Evolutionary conservation across 2,888 invertebrate species (phyloP), one percentile per base, ranked within the genome.

Genomic region (Cephus pygmeus): DNA sequence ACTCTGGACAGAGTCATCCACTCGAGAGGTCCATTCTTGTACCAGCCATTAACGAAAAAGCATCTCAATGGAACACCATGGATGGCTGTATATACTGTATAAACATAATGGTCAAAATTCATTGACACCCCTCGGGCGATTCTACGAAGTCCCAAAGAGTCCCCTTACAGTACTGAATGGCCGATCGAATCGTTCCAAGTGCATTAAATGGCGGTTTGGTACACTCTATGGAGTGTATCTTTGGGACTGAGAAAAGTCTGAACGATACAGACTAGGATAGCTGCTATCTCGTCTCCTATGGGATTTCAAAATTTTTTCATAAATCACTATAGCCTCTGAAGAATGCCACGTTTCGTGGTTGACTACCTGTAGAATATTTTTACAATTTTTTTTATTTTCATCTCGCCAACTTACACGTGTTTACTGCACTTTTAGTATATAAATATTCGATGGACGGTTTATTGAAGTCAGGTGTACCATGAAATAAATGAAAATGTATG

Each of bases 191-290:
- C 73, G 76, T 76, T 78, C 73, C 34, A 78, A 78, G 75, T 78
- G 69, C 75, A 78, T 78, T 78, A 75, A 76, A 78, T 73, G 73
- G 31, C 33, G 78, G 73, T 75, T 78, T 75, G 69, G 40, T 73
- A 36, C 15, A 71, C 76, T 36, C 56, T 76, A 71, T 73, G 34
- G 36, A 31, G 71, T 78, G 30, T 71, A 56, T 56, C 56, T 56
- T 56, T 9, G 23, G 56, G 56, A 56, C 23, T 23, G 56, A 23
- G 23, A 9, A 56, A 56, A 23, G 9, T 56, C 56, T 23, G 9
- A 6, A 56, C 23, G 56, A 23, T 23, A 23, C 23, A 56, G 56
- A 56, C 23, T 56, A 56, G 40, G 40, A 56, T 56, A 23, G 2
- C 56, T 9, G 23, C 56, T 23, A 56, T 56, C 56, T 56, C 9